A percentile compares a stretch with the other conserved stretches of the same genome.
Conservation (phyloP, 1,140 invertebrate species). For the Drosophila watanabei region DNA sequence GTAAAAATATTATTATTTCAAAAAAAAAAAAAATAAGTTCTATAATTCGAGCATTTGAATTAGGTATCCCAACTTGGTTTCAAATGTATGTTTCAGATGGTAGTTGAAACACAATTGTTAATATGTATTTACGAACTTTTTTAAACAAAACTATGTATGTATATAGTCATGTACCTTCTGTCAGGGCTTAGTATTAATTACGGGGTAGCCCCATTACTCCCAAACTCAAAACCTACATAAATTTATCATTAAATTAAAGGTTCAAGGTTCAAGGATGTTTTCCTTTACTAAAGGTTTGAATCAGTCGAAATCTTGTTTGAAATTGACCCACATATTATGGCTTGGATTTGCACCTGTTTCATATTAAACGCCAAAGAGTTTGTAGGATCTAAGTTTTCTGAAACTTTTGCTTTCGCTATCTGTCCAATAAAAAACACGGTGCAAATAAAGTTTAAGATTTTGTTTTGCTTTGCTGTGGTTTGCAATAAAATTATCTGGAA, state of each 20-base stretch:
- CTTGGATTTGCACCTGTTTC: constrained; percentile 7
- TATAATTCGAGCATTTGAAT: too few relatives aligned
- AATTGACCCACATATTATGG: constrained; percentile 2
- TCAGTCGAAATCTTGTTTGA: background rate
- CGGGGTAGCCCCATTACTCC: too few relatives aligned
- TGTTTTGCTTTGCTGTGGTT: constrained; percentile 44
- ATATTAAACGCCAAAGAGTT: background rate
- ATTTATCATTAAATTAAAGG: background rate
- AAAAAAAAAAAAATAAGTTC: too few relatives aligned
- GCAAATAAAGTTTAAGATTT: constrained; percentile 47
- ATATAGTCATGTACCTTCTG: too few relatives aligned
- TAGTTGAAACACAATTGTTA: too few relatives aligned
- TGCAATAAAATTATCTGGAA: constrained; percentile 53
- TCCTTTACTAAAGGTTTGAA: background rate
- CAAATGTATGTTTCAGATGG: too few relatives aligned
- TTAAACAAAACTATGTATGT: too few relatives aligned
- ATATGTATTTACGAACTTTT: too few relatives aligned
- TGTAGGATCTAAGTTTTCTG: background rate
- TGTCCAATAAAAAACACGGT: constrained; percentile 21
- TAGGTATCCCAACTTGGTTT: too few relatives aligned
- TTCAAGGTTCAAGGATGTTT: background rate
- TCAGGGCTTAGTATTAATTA: too few relatives aligned
- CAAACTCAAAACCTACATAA: background rate
- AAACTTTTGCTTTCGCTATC: constrained; percentile 17
- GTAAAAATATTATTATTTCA: too few relatives aligned